Base-by-base conservation (phyloP, 1,140 invertebrate genomes). In the Drosophila asahinai region DNA sequence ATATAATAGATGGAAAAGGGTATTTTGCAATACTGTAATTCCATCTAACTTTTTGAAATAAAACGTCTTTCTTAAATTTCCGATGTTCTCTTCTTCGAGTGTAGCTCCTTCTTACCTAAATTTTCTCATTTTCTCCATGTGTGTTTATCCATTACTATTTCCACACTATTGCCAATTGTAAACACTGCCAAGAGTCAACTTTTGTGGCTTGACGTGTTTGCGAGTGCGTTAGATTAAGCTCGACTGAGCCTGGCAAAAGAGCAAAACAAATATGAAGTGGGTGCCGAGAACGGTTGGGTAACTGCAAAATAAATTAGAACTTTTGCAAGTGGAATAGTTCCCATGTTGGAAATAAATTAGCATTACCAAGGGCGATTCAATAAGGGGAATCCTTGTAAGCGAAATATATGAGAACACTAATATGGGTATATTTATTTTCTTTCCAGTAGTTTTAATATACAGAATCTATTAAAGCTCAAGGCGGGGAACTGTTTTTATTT, bases 121-220 rank as follows among this genome's bases (percentile, higher is more conserved):
- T 38, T 63, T 64, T 43, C 27, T 9, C 12, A 38, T 36, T 55
- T 65, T 17, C 42, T 22, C 19, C 61, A 12, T 57, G 33, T 57
- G 40, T 43, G 43, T 72, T 82, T 74, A 57, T 19, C 33, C 57
- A 57, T 70, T 66, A 63, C 52, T 43, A 19, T 76, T 58, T 40
- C 62, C 58, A 38, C 43, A 78, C 55, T 59, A 72, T 60, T 67
- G 47, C 64, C 70, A 61, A 73, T 63, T 65, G 61, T 45, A 61
- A 75, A 79, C 73, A 77, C 45, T 66, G 62, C 48, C 60, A 80
- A 80, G 80, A 68, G 67, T 66, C 64, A 87, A 83, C 83, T 86
- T 86, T 74, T 87, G 80, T 83, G 83, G 84, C 80, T 89, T 86
- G 80, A 73, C 77, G 80, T 66, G 75, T 74, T 64, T 74, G 71